Conservation (phyloP, 2,113 vertebrate species). For the Sterrhoptilus dennistouni region DNA sequence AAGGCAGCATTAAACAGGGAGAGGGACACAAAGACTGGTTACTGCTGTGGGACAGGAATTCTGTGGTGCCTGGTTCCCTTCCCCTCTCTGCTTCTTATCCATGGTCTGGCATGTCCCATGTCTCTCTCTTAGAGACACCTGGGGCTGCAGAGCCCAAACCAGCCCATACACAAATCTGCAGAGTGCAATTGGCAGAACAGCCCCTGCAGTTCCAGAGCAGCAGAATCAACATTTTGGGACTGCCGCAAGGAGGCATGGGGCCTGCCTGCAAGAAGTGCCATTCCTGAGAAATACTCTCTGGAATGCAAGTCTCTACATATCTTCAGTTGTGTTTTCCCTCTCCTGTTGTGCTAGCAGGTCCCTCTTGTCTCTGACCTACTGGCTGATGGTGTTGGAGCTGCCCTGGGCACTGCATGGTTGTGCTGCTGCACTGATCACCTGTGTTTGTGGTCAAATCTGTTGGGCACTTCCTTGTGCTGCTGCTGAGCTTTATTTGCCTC, state of each 20-base stretch:
- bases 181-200: neutral
- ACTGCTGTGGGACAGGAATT: too few species aligned
- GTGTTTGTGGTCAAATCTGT: neutral
- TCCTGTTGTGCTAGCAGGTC: neutral
- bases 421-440: neutral
- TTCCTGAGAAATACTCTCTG: neutral
- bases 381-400: neutral
- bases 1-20: neutral
- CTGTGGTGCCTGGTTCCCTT: neutral
- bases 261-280: neutral
- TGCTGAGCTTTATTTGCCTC: neutral
- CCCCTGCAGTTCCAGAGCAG: too few species aligned
- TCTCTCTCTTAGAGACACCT: neutral
- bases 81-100: neutral
- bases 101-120: neutral
- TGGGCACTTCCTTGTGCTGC: neutral
- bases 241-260: neutral
- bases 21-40: neutral
- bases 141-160: neutral
- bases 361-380: neutral
- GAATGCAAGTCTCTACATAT: neutral
- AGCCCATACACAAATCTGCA: neutral
- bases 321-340: neutral
- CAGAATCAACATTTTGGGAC: rapidly evolving
- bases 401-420: rapidly evolving